A percentile compares a stretch with the other conserved stretches of the same genome.
These are phyloP conservation scores for Aplodontia rufa DNA, from an alignment of 2,113 vertebrate genomes.

Conservation along the genomic window DNA sequence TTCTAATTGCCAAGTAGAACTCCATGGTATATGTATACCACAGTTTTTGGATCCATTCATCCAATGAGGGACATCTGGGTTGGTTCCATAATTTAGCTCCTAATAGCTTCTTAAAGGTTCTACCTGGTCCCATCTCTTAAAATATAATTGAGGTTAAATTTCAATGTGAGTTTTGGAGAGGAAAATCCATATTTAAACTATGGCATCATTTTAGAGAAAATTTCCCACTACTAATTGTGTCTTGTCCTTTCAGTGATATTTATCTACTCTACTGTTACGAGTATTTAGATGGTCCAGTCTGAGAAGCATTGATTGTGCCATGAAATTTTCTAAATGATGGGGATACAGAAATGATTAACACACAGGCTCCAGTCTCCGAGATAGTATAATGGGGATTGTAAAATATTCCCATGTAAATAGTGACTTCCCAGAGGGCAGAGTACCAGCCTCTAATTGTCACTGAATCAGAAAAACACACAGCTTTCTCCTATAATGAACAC, in stretches of 20 bases:
- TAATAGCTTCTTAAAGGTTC: background rate
- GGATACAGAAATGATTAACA: slow-evolving; percentile 36
- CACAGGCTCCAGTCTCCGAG: background rate
- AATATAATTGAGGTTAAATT: background rate
- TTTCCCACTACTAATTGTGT: background rate
- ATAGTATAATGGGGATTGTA: background rate
- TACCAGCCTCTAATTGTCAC: background rate
- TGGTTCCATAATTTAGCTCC: too few species aligned
- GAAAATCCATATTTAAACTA: background rate
- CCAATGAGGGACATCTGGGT: too few species aligned
- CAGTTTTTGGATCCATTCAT: too few species aligned
- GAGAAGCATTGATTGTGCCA: background rate
- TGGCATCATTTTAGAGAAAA: background rate
- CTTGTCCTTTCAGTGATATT: background rate
- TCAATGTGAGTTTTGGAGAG: background rate
- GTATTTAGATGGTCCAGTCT: background rate
- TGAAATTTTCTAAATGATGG: background rate
- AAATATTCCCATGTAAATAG: slow-evolving; percentile 24
- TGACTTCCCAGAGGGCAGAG: background rate
- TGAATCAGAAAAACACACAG: background rate
- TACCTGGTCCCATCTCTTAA: background rate
- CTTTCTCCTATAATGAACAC: background rate
- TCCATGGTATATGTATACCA: too few species aligned
- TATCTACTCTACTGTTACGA: background rate
- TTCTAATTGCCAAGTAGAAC: too few species aligned